A percentile compares a stretch with the other conserved stretches of the same genome.
phyloP scores from a whole-genome alignment of 37 sponge, comb jelly and placozoan species.

The Spongia lamella region DNA sequence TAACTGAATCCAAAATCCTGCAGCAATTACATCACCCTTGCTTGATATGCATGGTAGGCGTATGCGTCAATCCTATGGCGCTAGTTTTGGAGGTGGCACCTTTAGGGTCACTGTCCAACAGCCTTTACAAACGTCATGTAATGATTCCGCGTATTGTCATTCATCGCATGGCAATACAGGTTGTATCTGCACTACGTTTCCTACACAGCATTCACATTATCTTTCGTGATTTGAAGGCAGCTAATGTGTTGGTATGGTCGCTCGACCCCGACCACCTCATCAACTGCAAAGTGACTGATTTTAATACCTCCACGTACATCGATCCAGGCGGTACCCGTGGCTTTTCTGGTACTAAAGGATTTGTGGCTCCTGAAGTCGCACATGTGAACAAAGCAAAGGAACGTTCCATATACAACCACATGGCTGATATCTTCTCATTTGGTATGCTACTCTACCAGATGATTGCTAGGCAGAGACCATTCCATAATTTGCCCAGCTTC shows the following conservation, averaged over 20 bases:
- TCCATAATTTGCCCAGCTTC: neutral
- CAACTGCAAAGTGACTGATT: constrained; percentile 51
- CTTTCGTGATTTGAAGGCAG: constrained; percentile 46
- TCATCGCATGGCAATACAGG: constrained; percentile 37
- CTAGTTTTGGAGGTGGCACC: constrained; percentile 56
- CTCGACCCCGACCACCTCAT: constrained; percentile 29
- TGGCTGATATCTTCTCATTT: constrained; percentile 35
- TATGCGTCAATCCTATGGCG: constrained; percentile 16
- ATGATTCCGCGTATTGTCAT: constrained; percentile 23
- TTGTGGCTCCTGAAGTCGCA: constrained; percentile 44
- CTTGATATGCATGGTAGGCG: constrained; percentile 45
- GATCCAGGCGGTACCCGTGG: constrained; percentile 32
- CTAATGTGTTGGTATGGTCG: constrained; percentile 50
- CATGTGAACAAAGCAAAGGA: neutral
- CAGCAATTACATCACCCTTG: constrained; percentile 37
- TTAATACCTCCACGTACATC: constrained; percentile 4
- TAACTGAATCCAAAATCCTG: constrained; percentile 17
- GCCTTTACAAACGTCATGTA: constrained; percentile 6
- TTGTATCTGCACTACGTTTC: constrained; percentile 34
- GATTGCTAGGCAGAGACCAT: constrained; percentile 11
- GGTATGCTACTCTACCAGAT: constrained; percentile 38
- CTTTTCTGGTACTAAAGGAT: constrained; percentile 23
- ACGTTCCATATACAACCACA: constrained; percentile 11
- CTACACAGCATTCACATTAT: constrained; percentile 31
- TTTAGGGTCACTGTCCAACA: constrained; percentile 28